These are phyloP conservation scores for Drosophila elegans DNA, from an alignment of 1,140 invertebrate species.

Conservation along the genomic window DNA sequence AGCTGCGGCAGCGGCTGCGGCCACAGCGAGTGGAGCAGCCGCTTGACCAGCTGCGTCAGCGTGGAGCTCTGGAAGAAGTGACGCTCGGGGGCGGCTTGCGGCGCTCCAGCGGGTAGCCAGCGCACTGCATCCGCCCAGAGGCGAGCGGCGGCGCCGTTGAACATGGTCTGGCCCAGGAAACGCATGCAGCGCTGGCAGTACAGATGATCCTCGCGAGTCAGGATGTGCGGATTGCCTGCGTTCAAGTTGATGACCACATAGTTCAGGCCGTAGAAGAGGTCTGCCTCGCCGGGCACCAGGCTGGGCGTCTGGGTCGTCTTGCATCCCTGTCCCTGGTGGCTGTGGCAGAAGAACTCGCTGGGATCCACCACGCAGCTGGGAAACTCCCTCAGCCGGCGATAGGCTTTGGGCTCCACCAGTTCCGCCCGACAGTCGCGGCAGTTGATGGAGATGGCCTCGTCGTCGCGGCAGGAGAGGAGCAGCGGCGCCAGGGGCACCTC, in stretches of 20 bases:
- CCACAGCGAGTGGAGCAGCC: conserved; percentile 52
- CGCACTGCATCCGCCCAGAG: conserved; percentile 69
- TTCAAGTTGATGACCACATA: conserved; percentile 56
- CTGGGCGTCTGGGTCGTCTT: conserved; percentile 8
- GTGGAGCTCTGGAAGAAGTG: conserved; percentile 52
- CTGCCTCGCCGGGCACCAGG: conserved; percentile 44
- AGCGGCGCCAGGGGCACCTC: conserved; percentile 19
- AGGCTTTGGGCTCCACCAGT: conserved; percentile 24
- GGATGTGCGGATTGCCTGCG: background rate
- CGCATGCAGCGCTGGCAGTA: conserved; percentile 71
- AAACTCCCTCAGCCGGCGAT: conserved; percentile 64
- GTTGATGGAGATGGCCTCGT: conserved; percentile 16
- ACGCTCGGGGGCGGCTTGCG: conserved; percentile 1
- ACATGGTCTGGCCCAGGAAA: conserved; percentile 51
- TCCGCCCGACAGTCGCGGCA: conserved; percentile 41
- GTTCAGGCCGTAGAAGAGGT: conserved; percentile 75
- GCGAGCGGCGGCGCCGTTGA: conserved; percentile 55
- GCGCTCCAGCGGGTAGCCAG: conserved; percentile 2
- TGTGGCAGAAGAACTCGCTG: conserved; percentile 78
- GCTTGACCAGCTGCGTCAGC: conserved; percentile 52
- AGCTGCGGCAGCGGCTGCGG: conserved; percentile 27
- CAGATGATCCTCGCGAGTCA: conserved; percentile 42
- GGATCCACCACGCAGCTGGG: conserved; percentile 69
- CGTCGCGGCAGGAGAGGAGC: conserved; percentile 25
- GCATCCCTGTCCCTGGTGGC: conserved; percentile 34